These are phyloP conservation scores for Theocolax elegans DNA, from an alignment of 1,140 invertebrate species.

Conservation along the genomic window DNA sequence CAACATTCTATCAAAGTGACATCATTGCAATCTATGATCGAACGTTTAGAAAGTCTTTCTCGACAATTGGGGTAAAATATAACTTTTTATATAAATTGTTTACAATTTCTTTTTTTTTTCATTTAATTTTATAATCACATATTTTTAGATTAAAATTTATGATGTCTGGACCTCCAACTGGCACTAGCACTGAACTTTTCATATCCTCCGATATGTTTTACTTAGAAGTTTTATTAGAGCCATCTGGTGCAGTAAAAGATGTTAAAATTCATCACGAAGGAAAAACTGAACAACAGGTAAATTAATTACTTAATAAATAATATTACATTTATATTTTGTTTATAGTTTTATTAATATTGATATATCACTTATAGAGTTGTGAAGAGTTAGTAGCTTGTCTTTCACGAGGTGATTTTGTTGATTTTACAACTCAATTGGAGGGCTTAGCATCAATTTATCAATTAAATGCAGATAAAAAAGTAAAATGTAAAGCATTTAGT, in stretches of 20 bases:
- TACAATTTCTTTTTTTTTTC: neutral
- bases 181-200: constrained; percentile 81
- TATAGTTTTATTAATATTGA: too few relatives aligned
- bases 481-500: constrained; percentile 92
- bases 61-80: constrained; percentile 81
- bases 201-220: constrained; percentile 98
- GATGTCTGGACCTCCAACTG: constrained; percentile 70
- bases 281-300: constrained; percentile 73
- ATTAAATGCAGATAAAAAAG: constrained; percentile 93
- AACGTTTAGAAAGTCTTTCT: constrained; percentile 89
- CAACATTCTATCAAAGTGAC: constrained; percentile 95
- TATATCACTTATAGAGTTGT: constrained; percentile 76
- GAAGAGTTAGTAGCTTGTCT: constrained; percentile 86
- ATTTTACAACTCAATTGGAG: constrained; percentile 92
- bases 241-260: constrained; percentile 85
- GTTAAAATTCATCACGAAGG: constrained; percentile 94
- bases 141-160: constrained; percentile 42
- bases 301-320: neutral
- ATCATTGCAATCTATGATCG: constrained; percentile 89
- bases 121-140: constrained; percentile 12
- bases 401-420: constrained; percentile 86
- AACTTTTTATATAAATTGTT: constrained; percentile 2
- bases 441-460: constrained; percentile 93
- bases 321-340: too few relatives aligned
- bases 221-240: constrained; percentile 88